Percentiles rank a stretch among this genome's conserved stretches.
Conservation (phyloP, 2,113 vertebrate species). For the Geococcyx californianus region DNA sequence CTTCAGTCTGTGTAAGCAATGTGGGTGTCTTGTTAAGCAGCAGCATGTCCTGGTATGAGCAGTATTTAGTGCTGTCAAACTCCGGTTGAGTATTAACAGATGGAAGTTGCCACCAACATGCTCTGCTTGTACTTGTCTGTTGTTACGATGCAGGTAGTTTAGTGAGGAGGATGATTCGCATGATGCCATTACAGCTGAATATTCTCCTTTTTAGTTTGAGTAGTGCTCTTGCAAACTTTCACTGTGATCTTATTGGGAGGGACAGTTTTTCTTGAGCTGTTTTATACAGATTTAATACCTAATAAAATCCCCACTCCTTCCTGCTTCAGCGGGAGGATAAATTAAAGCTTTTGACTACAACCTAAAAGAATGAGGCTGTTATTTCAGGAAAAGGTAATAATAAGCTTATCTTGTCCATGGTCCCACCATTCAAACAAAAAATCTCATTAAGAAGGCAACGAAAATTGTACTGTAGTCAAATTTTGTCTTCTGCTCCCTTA, state of each 20-base stretch:
- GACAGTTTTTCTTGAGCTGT: neutral
- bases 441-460: neutral
- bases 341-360: neutral
- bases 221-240: neutral
- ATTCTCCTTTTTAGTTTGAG: neutral
- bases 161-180: neutral
- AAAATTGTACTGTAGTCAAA: neutral
- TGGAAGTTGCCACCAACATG: neutral
- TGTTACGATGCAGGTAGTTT: neutral
- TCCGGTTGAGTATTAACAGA: neutral
- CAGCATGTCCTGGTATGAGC: neutral
- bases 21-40: constrained; percentile 4
- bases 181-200: neutral
- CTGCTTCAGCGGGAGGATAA: neutral
- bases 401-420: neutral
- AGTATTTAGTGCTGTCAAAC: neutral
- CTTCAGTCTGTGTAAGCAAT: neutral
- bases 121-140: neutral
- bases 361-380: neutral
- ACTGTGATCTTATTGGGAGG: neutral
- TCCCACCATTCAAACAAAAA: neutral
- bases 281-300: neutral
- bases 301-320: neutral
- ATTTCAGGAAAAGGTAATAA: neutral
- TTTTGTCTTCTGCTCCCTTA: neutral